Base-by-base conservation (phyloP, 2,888 invertebrate genomes). In the Pachymerium ferrugineum region DNA sequence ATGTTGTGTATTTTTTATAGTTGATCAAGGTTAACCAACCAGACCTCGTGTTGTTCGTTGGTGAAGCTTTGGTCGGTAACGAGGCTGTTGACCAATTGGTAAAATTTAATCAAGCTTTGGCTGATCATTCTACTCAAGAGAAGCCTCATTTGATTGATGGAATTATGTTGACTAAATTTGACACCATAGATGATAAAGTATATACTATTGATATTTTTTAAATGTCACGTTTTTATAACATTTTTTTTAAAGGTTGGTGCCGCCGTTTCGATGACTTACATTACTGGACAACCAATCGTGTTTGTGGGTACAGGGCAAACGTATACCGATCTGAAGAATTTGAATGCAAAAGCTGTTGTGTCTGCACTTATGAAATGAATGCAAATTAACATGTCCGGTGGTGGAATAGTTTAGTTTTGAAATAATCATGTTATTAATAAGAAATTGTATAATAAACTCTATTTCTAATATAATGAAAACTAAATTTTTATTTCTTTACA, bases 301-400 rank as follows among this genome's bases (percentile, higher is more conserved):
- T 97, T 97, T 82, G 98, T 99, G 16, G 99, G 99, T 42, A 98
- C 97, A 2, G 99, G 99, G 1, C 99, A 99, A 85, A 99, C 98
- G 0, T 99, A 99, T 83, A 93, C 94, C 0, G 99, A 99, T 85
- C 86, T 99, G 80, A 95, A 97, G 83, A 95, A 94, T 75, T 86
- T 99, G 78, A 98, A 99, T 83, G 94, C 93, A 10, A 94, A 93
- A 81, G 95, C 97, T 73, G 97, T 99, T 47, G 98, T 98, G 4
- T 90, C 93, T 81, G 93, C 97, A 74, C 86, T 99, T 74, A 94
- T 99, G 91, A 97, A 96, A 85, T 94, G 84, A 86, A 28, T 54
- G 2, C 14, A 54, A 42, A 54, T 54, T 12, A 25, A 25, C 12
- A 25, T 70, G n/a, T 25, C n/a, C 10, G 47, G 47, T 54, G 47